Conservation (phyloP, 1,140 invertebrate species). For the Macrosteles quadrilineatus region DNA sequence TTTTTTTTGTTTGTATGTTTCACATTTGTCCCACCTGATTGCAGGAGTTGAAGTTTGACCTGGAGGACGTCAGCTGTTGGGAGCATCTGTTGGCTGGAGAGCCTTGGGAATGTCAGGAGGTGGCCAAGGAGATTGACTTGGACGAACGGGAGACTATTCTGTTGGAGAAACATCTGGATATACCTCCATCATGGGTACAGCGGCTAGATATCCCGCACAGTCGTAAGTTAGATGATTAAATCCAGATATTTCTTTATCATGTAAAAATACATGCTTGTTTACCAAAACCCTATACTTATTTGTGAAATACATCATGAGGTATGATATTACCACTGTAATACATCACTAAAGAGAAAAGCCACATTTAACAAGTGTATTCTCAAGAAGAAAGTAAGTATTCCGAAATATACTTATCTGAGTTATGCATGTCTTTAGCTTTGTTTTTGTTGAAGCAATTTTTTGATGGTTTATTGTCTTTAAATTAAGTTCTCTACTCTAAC, state of each 20-base stretch:
- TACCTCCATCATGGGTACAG: constrained; percentile 77
- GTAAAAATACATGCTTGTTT: too few relatives aligned
- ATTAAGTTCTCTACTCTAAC: too few relatives aligned
- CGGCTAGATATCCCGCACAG: constrained; percentile 65
- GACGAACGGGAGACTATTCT: constrained; percentile 55
- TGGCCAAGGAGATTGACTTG: constrained; percentile 50
- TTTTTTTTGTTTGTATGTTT: too few relatives aligned
- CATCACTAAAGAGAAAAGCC: too few relatives aligned
- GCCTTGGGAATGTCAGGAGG: constrained; percentile 50
- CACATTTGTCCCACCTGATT: neutral
- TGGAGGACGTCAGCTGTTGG: constrained; percentile 62
- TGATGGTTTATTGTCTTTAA: too few relatives aligned
- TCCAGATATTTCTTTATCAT: too few relatives aligned
- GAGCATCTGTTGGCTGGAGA: constrained; percentile 70
- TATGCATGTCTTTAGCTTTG: too few relatives aligned
- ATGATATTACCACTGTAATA: too few relatives aligned
- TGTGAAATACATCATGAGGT: neutral
- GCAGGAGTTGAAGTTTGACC: constrained; percentile 57
- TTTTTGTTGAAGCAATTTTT: too few relatives aligned
- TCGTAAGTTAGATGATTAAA: constrained; percentile 57
- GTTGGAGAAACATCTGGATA: constrained; percentile 74
- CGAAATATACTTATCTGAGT: too few relatives aligned
- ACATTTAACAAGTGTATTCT: too few relatives aligned
- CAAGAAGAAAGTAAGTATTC: too few relatives aligned
- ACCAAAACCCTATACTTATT: neutral